Conservation (phyloP, 1,140 invertebrate genomes). For the Scylla paramamosain region DNA sequence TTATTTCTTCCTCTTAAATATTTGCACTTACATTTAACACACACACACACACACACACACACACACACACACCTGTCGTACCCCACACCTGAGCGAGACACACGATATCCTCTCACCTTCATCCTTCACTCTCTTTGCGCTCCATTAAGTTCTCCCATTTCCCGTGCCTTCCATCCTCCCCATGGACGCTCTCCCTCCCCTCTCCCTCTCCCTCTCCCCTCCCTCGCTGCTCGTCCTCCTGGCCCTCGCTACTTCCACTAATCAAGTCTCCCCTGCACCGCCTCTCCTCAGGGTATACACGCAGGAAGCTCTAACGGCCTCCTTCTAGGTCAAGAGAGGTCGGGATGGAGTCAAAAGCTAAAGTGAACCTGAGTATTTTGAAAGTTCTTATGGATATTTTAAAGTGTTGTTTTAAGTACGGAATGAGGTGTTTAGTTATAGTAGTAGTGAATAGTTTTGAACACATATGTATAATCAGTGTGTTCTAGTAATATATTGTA, state of each 20-base stretch:
- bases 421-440: no score
- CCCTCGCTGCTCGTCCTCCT: background rate
- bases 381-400: no score
- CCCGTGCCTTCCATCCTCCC: background rate
- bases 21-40: background rate
- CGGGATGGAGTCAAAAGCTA: no score
- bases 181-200: background rate
- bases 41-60: slow-evolving; percentile 2
- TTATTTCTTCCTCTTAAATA: no score
- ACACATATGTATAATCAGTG: no score
- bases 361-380: no score
- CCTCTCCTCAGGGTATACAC: background rate
- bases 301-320: background rate
- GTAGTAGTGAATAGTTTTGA: no score
- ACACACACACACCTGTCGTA: background rate
- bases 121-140: background rate
- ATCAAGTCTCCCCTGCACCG: background rate
- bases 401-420: no score
- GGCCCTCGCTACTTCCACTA: background rate
- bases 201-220: background rate
- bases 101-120: slow-evolving; percentile 25
- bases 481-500: no score
- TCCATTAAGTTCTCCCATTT: background rate
- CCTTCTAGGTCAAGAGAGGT: no score
- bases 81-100: background rate